These are phyloP conservation scores for Urosaurus nigricauda DNA, from an alignment of 2,797 vertebrate genomes.

Conservation along the genomic window DNA sequence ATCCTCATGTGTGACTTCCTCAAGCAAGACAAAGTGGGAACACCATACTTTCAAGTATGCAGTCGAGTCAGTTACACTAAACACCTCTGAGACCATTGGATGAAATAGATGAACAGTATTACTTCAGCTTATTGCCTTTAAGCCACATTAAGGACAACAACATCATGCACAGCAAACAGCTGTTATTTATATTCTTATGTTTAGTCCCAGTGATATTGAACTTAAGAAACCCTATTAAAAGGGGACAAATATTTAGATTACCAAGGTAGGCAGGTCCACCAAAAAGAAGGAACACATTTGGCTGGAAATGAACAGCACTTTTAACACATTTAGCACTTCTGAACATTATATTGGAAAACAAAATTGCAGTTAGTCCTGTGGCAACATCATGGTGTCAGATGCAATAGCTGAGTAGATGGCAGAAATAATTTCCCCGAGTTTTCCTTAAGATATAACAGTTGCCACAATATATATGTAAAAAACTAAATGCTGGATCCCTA, in stretches of 20 bases:
- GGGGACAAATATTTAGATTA: constrained; percentile 17
- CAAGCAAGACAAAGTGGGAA: not conserved
- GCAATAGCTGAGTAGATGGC: not conserved
- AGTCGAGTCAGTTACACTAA: not conserved
- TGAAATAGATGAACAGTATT: not conserved
- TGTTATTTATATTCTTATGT: constrained; percentile 7
- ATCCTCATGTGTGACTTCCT: not conserved
- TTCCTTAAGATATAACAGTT: not conserved
- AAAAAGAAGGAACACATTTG: constrained; percentile 1
- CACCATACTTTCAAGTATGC: too few species aligned
- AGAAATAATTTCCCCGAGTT: not conserved
- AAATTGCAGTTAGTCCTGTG: not conserved
- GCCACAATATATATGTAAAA: not conserved
- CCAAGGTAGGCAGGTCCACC: not conserved
- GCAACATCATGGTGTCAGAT: too few species aligned
- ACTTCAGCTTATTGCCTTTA: not conserved
- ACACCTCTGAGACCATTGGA: not conserved
- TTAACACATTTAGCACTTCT: not conserved
- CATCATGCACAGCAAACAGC: not conserved
- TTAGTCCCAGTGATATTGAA: not conserved
- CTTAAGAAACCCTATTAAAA: constrained; percentile 20
- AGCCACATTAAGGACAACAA: not conserved
- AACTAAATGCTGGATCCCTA: not conserved
- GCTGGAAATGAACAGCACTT: not conserved
- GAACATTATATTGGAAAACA: not conserved